Evolutionary conservation across 1,140 invertebrate species (phyloP).

Genomic region (Lepidurus packardi): DNA sequence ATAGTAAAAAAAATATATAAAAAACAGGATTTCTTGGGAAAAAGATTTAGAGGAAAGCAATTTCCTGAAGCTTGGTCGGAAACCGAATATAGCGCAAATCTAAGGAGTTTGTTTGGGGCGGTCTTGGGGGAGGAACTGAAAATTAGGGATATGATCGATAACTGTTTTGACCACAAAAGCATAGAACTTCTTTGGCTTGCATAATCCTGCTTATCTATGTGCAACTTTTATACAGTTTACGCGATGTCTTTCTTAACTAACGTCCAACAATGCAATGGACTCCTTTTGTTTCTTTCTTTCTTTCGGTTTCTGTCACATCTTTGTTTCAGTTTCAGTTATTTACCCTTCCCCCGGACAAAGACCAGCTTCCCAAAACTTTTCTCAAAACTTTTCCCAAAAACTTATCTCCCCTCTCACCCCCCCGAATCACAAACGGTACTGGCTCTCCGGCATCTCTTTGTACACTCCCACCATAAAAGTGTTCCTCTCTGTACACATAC

Average conservation of each 20-base stretch:
- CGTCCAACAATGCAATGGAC: not conserved
- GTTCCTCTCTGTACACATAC: not conserved
- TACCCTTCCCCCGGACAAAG: not conserved
- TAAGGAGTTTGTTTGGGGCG: not conserved
- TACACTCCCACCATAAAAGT: slow-evolving; percentile 9
- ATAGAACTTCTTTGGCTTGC: slow-evolving; percentile 21
- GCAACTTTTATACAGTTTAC: not conserved
- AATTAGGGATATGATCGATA: slow-evolving; percentile 1
- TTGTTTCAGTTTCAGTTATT: too few species aligned
- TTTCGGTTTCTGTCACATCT: too few species aligned
- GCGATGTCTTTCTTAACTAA: slow-evolving; percentile 1
- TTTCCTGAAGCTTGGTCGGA: not conserved
- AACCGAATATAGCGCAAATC: not conserved
- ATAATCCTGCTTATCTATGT: slow-evolving; percentile 20
- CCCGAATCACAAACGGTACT: slow-evolving; percentile 6
- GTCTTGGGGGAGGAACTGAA: not conserved
- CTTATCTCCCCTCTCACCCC: too few species aligned
- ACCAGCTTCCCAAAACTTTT: not conserved
- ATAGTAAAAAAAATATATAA: too few species aligned
- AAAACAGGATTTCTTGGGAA: too few species aligned
- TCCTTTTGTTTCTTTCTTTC: not conserved
- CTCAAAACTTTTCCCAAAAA: too few species aligned
- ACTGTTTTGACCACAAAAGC: not conserved
- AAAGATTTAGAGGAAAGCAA: not conserved
- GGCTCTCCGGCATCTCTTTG: slow-evolving; percentile 20